A percentile compares a stretch with the other conserved stretches of the same genome.
Evolutionary conservation across 2,113 vertebrate species (phyloP).

Genomic region (Microcebus murinus): DNA sequence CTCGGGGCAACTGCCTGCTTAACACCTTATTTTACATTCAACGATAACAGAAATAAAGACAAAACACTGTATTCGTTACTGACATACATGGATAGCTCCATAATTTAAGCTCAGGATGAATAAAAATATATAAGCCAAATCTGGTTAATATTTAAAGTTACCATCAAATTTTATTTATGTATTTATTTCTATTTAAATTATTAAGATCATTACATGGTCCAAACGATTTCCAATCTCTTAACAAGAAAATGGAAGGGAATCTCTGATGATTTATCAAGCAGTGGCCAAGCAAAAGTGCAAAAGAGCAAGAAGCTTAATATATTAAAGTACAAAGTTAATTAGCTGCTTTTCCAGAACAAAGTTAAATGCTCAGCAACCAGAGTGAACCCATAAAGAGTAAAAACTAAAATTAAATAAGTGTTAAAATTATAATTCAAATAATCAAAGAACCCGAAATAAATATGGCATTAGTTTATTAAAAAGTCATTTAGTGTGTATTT

Average conservation of each 20-base stretch:
- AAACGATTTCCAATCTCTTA: neutral
- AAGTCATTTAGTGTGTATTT: neutral
- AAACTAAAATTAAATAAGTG: constrained; percentile 7
- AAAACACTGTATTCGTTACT: neutral
- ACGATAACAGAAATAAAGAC: neutral
- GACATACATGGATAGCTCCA: neutral
- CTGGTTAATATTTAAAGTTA: neutral
- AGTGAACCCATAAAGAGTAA: constrained; percentile 3
- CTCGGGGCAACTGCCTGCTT: neutral
- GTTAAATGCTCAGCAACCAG: constrained; percentile 38
- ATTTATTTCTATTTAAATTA: neutral
- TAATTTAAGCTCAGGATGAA: neutral
- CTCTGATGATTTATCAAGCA: neutral
- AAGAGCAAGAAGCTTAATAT: constrained; percentile 9
- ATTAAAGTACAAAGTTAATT: neutral
- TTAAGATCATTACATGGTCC: neutral
- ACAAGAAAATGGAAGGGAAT: neutral
- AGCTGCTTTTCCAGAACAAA: constrained; percentile 19
- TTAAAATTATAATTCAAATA: neutral
- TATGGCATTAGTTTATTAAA: neutral
- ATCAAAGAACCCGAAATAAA: neutral
- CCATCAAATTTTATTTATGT: neutral
- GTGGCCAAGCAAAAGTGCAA: constrained; percentile 29
- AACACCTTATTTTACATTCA: neutral
- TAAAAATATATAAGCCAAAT: neutral